phyloP scores from a whole-genome alignment of 2,888 invertebrate genomes.

The Halocaridina rubra region DNA sequence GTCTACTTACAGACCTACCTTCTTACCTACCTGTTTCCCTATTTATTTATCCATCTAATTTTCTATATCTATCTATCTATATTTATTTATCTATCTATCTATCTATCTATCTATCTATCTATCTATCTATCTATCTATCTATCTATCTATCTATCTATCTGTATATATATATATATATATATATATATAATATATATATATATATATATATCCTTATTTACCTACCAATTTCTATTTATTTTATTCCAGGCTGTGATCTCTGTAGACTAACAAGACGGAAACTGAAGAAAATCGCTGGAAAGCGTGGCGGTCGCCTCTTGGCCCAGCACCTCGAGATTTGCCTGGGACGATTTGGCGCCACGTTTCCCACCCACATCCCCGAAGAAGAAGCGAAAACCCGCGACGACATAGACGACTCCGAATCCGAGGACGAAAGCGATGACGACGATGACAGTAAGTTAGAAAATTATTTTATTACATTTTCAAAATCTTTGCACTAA shows the following conservation, averaged over 20 bases:
- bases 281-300: constrained; percentile 12
- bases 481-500: too few relatives aligned
- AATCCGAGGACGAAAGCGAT: background rate
- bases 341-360: constrained; percentile 45
- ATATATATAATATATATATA: background rate
- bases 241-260: constrained; percentile 14
- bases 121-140: too few relatives aligned
- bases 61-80: too few relatives aligned
- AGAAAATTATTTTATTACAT: background rate
- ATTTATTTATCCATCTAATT: too few relatives aligned
- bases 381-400: background rate
- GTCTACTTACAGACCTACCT: too few relatives aligned
- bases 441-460: constrained; percentile 36
- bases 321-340: constrained; percentile 49
- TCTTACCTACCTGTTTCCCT: too few relatives aligned
- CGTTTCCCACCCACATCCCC: background rate
- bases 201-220: background rate
- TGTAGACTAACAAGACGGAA: constrained; percentile 9
- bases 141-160: too few relatives aligned
- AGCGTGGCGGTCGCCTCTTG: constrained; percentile 35
- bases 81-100: too few relatives aligned
- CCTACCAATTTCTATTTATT: background rate
- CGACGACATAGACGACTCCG: background rate
- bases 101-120: too few relatives aligned
- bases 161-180: background rate